Percentiles rank a stretch among this genome's conserved stretches.
phyloP scores from a whole-genome alignment of 2,797 vertebrate species.

The Pelodytes ibericus region DNA sequence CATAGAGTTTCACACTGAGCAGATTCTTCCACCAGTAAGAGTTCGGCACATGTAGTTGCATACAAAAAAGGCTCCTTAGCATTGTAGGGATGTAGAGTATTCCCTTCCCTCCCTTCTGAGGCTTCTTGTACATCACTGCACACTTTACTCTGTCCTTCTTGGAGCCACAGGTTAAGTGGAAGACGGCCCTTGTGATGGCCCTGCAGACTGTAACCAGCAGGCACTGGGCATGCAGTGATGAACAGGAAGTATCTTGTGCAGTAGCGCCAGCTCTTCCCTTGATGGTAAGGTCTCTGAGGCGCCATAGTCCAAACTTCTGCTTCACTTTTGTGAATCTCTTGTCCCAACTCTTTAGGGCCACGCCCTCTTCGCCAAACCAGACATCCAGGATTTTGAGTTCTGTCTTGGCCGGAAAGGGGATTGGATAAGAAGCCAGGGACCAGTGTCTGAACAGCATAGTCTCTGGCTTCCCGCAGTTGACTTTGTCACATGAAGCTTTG shows the following conservation, averaged over 20 bases:
- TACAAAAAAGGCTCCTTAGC: neutral
- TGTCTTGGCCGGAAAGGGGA: neutral
- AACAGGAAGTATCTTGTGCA: neutral
- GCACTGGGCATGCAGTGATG: neutral
- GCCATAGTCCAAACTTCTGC: constrained; percentile 7
- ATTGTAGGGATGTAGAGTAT: neutral
- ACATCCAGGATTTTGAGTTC: neutral
- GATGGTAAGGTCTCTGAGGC: neutral
- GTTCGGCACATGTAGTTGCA: neutral
- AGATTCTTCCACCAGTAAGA: neutral
- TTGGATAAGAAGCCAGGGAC: neutral
- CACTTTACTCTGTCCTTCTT: too few relatives aligned
- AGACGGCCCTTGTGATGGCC: neutral
- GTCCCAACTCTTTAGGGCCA: constrained; percentile 1
- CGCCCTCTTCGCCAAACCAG: neutral
- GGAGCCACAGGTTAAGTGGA: too few relatives aligned
- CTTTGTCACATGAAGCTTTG: neutral
- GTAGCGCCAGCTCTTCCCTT: neutral
- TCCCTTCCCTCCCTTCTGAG: neutral
- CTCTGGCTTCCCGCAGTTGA: constrained; percentile 16
- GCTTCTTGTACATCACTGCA: neutral
- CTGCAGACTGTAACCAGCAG: neutral
- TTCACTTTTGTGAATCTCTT: neutral
- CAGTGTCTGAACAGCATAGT: neutral
- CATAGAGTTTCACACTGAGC: neutral